Base-by-base conservation (phyloP, 2,888 invertebrate genomes). In the Camptogramma bilineatum region DNA sequence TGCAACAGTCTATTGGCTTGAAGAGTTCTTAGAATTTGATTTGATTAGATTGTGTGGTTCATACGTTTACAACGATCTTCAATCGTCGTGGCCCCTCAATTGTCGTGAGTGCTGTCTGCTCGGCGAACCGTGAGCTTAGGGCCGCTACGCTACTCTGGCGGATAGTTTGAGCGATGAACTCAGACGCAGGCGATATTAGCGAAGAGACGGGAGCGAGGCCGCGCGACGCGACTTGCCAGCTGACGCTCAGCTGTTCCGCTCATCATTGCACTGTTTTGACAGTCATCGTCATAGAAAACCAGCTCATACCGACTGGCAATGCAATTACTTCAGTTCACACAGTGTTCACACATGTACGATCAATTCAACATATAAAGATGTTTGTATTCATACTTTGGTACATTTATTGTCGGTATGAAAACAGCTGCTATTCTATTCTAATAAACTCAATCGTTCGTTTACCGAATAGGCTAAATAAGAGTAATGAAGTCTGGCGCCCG, bases 221-320 rank as follows among this genome's bases (percentile, higher is more conserved):
- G 72, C 73, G 69, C 74, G 73, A 9, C 69, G 76, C 64, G 48
- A 39, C 39, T 50, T 59, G 31, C 70, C 84, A 86, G 83, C 86
- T 86, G 86, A 85, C 76, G 70, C 79, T 86, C 87, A 88, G 87
- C 88, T 89, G 89, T 86, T 89, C 76, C 76, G 72, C 79, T 86
- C 89, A 86, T 90, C 85, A 86, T 71, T 73, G 68, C 69, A 66
- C 66, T 73, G 77, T 81, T 83, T 73, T 77, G 80, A 82, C 78
- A 81, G 75, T 72, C 77, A 71, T 68, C 75, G 71, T 44, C 44
- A 17, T 44, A 44, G 16, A 44, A 17, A 75, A 68, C 70, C 66
- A 64, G 63, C 69, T 67, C 66, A 71, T 66, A 64, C 68, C 66
- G 60, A 72, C 83, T 85, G 86, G 79, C 70, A 78, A 73, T 67